A percentile compares a stretch with the other conserved stretches of the same genome.
phyloP scores from a whole-genome alignment of 1,140 invertebrate genomes.

The Heliothis subflexa region DNA sequence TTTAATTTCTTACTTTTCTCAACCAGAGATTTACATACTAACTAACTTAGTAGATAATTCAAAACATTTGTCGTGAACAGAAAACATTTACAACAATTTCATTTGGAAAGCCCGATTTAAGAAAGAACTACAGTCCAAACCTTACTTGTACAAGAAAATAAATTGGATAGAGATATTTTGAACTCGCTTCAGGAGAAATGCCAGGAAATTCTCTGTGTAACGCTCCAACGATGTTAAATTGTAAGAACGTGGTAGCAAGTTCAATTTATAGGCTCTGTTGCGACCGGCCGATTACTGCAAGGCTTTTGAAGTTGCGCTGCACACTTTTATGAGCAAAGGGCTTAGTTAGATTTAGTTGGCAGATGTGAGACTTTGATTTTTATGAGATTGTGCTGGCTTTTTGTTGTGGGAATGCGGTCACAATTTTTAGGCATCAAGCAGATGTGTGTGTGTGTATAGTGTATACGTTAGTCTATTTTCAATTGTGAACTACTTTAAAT shows the following conservation, averaged over 20 bases:
- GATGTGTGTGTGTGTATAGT: too few species aligned
- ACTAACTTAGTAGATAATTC: not conserved
- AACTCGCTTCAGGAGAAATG: slow-evolving; percentile 23
- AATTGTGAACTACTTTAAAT: too few species aligned
- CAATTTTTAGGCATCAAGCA: too few species aligned
- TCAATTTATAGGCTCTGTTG: slow-evolving; percentile 44
- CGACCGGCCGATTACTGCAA: slow-evolving; percentile 43
- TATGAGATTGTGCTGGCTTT: too few species aligned
- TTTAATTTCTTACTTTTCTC: too few species aligned
- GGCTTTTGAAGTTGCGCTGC: slow-evolving; percentile 30
- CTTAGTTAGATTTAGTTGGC: slow-evolving; percentile 32
- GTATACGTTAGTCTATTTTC: too few species aligned
- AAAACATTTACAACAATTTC: not conserved
- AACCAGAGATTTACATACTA: not conserved
- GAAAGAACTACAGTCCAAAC: slow-evolving; percentile 14
- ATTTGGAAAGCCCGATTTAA: not conserved
- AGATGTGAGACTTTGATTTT: slow-evolving; percentile 14
- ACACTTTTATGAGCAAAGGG: slow-evolving; percentile 41
- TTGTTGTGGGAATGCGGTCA: too few species aligned
- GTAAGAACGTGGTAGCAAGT: slow-evolving; percentile 40
- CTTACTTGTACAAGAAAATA: slow-evolving; percentile 19
- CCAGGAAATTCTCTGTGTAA: slow-evolving; percentile 30
- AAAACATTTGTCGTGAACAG: not conserved
- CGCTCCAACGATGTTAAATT: slow-evolving; percentile 48
- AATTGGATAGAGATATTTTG: slow-evolving; percentile 48